These are phyloP conservation scores for Drosophila varians DNA, from an alignment of 1,140 invertebrate genomes.

Conservation along the genomic window DNA sequence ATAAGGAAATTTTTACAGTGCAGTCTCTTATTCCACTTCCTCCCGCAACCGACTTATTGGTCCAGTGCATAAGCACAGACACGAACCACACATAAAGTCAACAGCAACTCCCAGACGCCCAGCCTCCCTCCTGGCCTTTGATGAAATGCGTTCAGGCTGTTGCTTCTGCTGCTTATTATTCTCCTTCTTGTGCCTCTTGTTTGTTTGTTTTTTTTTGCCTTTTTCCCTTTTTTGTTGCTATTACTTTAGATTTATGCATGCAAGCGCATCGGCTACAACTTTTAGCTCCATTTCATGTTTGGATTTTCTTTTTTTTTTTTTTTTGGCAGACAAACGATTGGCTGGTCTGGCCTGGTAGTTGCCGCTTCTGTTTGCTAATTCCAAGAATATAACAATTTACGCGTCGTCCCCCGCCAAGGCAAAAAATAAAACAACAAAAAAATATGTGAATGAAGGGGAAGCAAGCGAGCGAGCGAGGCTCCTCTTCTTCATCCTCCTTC, in stretches of 20 bases:
- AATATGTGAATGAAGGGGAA: slow-evolving; percentile 29
- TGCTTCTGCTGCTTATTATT: slow-evolving; percentile 21
- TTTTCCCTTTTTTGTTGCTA: slow-evolving; percentile 28
- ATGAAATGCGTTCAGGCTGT: slow-evolving; percentile 72
- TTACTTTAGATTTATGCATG: slow-evolving; percentile 80
- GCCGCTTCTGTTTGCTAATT: slow-evolving; percentile 69
- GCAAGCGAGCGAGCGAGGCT: slow-evolving; percentile 4
- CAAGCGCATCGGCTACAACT: slow-evolving; percentile 55
- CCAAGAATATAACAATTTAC: slow-evolving; percentile 79
- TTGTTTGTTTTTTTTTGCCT: slow-evolving; percentile 12
- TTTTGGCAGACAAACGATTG: slow-evolving; percentile 57
- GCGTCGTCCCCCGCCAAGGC: slow-evolving; percentile 70
- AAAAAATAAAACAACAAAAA: slow-evolving; percentile 7
- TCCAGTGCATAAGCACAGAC: slow-evolving; percentile 55
- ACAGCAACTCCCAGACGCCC: slow-evolving; percentile 14
- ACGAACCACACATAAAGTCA: slow-evolving; percentile 47
- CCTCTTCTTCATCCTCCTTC: background rate
- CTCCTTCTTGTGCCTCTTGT: slow-evolving; percentile 7
- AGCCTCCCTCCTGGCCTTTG: slow-evolving; percentile 41
- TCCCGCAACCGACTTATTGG: slow-evolving; percentile 1
- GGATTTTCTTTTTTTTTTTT: background rate
- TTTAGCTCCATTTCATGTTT: slow-evolving; percentile 76
- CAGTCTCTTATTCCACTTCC: background rate
- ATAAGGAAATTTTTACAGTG: background rate
- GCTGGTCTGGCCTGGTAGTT: slow-evolving; percentile 21